Percentiles rank a stretch among this genome's conserved stretches.
These are phyloP conservation scores for Psilopogon haemacephalus DNA, from an alignment of 2,113 vertebrate species.

Conservation along the genomic window DNA sequence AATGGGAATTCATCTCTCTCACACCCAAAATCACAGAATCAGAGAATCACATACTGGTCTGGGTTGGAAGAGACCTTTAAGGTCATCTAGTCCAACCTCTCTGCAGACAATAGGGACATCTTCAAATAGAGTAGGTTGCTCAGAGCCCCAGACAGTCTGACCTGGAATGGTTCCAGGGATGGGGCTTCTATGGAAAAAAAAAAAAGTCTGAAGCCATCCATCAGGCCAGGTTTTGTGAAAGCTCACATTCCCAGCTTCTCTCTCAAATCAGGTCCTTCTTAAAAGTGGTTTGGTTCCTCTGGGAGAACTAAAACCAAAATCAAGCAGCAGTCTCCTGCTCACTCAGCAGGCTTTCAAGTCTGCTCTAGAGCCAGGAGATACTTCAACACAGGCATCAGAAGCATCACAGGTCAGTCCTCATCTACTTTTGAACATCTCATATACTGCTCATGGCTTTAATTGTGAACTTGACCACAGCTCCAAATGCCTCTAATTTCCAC, in stretches of 20 bases:
- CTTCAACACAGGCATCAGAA: conserved; percentile 41
- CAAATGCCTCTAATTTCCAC: not conserved
- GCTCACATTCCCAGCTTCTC: not conserved
- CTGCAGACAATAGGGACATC: no score
- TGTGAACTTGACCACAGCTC: not conserved
- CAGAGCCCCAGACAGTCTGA: no score
- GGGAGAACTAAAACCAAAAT: not conserved
- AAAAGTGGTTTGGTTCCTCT: conserved; percentile 39
- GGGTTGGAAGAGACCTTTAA: no score
- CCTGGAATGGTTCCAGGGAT: no score
- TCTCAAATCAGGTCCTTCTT: not conserved
- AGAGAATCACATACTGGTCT: no score
- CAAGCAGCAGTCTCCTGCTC: not conserved
- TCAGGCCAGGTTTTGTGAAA: not conserved
- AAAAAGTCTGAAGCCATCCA: rapidly evolving
- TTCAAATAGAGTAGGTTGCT: no score
- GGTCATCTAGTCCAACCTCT: no score
- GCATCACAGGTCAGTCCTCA: not conserved
- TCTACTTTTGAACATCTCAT: not conserved
- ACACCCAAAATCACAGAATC: not conserved
- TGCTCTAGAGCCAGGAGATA: not conserved
- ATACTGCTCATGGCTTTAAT: not conserved
- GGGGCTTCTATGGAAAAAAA: no score
- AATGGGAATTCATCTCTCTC: not conserved
- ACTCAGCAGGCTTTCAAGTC: conserved; percentile 33